A percentile compares a stretch with the other conserved stretches of the same genome.
These are phyloP conservation scores for Trochalopteron elliotii DNA, from an alignment of 2,113 vertebrate species.

Conservation along the genomic window DNA sequence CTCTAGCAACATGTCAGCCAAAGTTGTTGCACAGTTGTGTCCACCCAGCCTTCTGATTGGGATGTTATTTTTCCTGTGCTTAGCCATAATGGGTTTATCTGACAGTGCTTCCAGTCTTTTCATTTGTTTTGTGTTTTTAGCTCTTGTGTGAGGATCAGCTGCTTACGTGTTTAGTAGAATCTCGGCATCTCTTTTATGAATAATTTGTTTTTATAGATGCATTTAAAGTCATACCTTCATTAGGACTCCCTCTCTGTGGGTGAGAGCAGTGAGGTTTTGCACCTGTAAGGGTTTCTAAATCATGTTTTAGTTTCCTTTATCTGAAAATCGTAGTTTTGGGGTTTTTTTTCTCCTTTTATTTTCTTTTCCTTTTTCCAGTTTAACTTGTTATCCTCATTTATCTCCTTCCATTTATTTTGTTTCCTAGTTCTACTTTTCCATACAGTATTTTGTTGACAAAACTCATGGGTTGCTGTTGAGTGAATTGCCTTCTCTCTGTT, in stretches of 20 bases:
- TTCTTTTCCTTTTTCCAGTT: background rate
- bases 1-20: background rate
- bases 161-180: background rate
- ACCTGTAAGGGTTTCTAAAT: background rate
- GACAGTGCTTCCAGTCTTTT: background rate
- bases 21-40: background rate
- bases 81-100: background rate
- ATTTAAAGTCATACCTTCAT: background rate
- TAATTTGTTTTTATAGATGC: background rate
- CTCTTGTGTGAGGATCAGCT: background rate
- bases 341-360: background rate
- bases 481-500: background rate
- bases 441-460: background rate
- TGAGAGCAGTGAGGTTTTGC: background rate
- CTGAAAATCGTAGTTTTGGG: background rate
- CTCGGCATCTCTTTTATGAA: background rate
- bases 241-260: background rate
- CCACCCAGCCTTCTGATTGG: background rate
- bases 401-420: background rate
- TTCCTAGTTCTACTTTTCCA: background rate
- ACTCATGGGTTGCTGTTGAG: background rate
- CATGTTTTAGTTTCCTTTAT: background rate
- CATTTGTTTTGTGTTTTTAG: background rate
- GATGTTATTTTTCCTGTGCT: background rate
- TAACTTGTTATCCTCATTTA: background rate